Conservation (phyloP, 2,797 vertebrate genomes). For the Lutjanus campechanus region DNA sequence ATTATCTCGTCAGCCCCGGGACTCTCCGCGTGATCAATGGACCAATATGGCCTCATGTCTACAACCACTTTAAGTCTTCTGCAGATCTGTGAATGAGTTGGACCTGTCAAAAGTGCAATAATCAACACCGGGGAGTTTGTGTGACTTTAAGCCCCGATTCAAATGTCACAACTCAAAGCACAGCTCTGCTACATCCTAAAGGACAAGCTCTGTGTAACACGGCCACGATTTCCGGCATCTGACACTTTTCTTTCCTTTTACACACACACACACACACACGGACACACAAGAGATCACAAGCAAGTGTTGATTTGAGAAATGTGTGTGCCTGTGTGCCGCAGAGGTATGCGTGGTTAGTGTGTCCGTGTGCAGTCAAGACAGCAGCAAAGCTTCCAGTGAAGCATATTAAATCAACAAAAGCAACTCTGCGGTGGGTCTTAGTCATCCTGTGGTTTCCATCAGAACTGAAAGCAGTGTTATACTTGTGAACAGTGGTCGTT, state of each 20-base stretch:
- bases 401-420: constrained; percentile 68
- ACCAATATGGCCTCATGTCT: constrained; percentile 47
- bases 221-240: neutral
- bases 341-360: constrained; percentile 42
- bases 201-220: constrained; percentile 23
- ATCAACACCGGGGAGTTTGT: constrained; percentile 28
- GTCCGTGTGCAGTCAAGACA: constrained; percentile 50
- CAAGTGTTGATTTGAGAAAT: constrained; percentile 24
- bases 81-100: constrained; percentile 5
- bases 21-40: constrained; percentile 66
- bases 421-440: constrained; percentile 56
- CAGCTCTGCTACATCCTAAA: constrained; percentile 19
- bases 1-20: constrained; percentile 63
- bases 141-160: constrained; percentile 54
- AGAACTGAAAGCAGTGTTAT: constrained; percentile 31
- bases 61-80: constrained; percentile 41
- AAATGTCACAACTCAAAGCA: constrained; percentile 62
- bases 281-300: constrained; percentile 6
- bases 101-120: constrained; percentile 31
- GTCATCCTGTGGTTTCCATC: constrained; percentile 56
- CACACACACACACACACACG: too few relatives aligned
- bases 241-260: neutral
- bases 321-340: constrained; percentile 19
- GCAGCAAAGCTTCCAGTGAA: constrained; percentile 53
- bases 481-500: constrained; percentile 38